These are phyloP conservation scores for Pangasius djambal DNA, from an alignment of 2,797 vertebrate species.

Conservation along the genomic window DNA sequence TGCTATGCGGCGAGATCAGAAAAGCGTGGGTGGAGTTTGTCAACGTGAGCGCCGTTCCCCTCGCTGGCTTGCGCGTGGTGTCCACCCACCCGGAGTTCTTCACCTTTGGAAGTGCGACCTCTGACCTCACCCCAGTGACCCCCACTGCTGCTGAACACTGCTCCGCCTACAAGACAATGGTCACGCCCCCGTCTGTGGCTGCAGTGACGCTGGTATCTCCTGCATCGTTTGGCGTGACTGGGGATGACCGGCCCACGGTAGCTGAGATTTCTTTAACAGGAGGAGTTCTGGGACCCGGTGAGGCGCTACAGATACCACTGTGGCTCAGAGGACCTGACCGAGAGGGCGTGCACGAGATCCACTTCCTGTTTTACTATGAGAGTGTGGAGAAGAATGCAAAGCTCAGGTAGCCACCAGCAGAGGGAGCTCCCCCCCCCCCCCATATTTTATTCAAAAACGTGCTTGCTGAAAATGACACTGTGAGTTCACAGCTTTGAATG, in stretches of 20 bases:
- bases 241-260: slow-evolving; percentile 62
- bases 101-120: slow-evolving; percentile 87
- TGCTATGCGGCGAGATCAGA: slow-evolving; percentile 94
- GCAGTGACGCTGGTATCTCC: slow-evolving; percentile 76
- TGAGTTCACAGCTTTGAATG: neutral
- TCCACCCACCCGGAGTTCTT: slow-evolving; percentile 94
- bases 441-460: neutral
- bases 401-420: slow-evolving; percentile 77
- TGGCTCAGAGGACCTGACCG: slow-evolving; percentile 95
- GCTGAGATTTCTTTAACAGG: slow-evolving; percentile 79
- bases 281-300: slow-evolving; percentile 83
- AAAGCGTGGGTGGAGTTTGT: slow-evolving; percentile 96
- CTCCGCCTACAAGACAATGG: slow-evolving; percentile 91
- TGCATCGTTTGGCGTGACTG: slow-evolving; percentile 71
- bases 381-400: slow-evolving; percentile 84
- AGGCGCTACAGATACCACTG: slow-evolving; percentile 90
- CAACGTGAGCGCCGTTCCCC: slow-evolving; percentile 88
- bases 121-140: slow-evolving; percentile 81
- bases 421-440: no score
- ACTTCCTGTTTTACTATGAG: slow-evolving; percentile 97
- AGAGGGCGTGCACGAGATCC: slow-evolving; percentile 98
- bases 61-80: slow-evolving; percentile 87
- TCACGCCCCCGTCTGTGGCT: slow-evolving; percentile 70
- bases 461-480: neutral
- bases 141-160: slow-evolving; percentile 88